Percentiles rank a stretch among this genome's conserved stretches.
phyloP scores from a whole-genome alignment of 2,113 vertebrate genomes.

The Salvelinus sp. region DNA sequence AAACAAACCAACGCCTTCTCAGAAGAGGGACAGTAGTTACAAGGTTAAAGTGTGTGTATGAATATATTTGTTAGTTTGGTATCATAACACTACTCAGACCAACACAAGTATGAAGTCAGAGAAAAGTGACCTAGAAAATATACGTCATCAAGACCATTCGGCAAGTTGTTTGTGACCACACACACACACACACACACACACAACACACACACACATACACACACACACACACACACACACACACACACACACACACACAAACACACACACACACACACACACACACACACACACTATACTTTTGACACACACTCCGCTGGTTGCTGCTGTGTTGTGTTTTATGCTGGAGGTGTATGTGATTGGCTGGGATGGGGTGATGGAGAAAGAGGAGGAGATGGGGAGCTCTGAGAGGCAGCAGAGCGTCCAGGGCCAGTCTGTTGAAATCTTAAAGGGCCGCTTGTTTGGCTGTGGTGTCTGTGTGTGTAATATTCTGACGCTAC shows the following conservation, averaged over 20 bases:
- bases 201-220: background rate
- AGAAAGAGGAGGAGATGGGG: constrained; percentile 4
- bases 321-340: constrained; percentile 39
- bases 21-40: no score
- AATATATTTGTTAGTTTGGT: background rate
- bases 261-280: background rate
- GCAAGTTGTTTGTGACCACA: background rate
- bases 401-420: constrained; percentile 46
- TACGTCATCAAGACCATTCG: constrained; percentile 35
- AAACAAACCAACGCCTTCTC: background rate
- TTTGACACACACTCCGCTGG: constrained; percentile 9
- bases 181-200: background rate
- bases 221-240: background rate
- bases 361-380: constrained; percentile 11
- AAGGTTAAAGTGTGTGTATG: background rate
- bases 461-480: constrained; percentile 18
- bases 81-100: background rate
- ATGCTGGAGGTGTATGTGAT: constrained; percentile 32
- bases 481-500: constrained; percentile 39
- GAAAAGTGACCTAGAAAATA: constrained; percentile 3
- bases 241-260: background rate
- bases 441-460: constrained; percentile 58
- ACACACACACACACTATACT: background rate
- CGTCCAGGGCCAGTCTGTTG: constrained; percentile 60
- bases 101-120: background rate